These are phyloP conservation scores for Siphlonurus alternatus DNA, from an alignment of 2,888 invertebrate genomes.

Conservation along the genomic window DNA sequence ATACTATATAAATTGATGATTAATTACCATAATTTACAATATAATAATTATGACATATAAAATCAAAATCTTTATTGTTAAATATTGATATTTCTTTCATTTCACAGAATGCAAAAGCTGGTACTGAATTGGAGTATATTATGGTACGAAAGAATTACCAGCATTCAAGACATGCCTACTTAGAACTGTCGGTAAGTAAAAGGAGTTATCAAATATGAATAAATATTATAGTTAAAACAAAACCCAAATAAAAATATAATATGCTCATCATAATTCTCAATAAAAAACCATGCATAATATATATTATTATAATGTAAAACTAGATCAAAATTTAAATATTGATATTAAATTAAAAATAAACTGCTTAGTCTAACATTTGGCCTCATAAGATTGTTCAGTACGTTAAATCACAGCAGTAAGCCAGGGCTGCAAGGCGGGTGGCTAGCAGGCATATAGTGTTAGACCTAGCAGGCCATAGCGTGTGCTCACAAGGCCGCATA, in stretches of 20 bases:
- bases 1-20: no score
- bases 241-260: no score
- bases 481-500: not conserved
- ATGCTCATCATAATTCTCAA: no score
- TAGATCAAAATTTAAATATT: not conserved
- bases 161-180: conserved; percentile 57
- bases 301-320: no score
- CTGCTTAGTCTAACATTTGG: not conserved
- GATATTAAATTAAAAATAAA: not conserved
- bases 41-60: no score
- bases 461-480: no score
- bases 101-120: conserved; percentile 54
- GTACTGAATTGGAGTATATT: conserved; percentile 66
- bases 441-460: no score
- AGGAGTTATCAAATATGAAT: not conserved
- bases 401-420: not conserved
- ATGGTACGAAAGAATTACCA: conserved; percentile 64
- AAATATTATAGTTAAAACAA: not conserved
- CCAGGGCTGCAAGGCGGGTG: no score
- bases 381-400: not conserved
- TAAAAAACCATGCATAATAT: no score
- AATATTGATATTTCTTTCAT: no score
- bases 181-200: conserved; percentile 63
- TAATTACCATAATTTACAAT: no score
- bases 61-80: no score